Evolutionary conservation across 2,888 invertebrate genomes (phyloP), one percentile per base, ranked within the genome.

Genomic region (Orthosia incerta): DNA sequence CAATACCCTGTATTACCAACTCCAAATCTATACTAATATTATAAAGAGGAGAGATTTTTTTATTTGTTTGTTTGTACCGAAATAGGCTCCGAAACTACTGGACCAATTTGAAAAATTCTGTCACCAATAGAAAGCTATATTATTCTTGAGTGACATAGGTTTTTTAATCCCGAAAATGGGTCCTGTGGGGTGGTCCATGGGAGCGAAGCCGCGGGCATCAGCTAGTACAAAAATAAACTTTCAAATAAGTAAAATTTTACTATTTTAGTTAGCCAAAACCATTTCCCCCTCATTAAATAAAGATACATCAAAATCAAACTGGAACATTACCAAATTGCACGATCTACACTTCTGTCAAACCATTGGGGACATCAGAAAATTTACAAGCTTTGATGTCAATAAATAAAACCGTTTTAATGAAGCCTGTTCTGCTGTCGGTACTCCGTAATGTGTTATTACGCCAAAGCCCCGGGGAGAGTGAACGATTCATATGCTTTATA

Each of bases 401-500:
- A 77, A 80, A 80, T 83, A 75, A 74, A 65, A 71, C 68, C 76
- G 57, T 66, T 84, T 74, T 76, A 84, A 84, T 85, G 68, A 77
- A 71, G 70, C 55, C 72, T 82, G 64, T 64, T 87, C 71, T 90
- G 90, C 86, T 61, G 81, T 83, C 90, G 72, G 69, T 91, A 85
- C 90, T 39, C 63, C 64, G 82, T 83, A 74, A 80, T 76, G 76
- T 73, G 90, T 91, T 91, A 92, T 91, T 90, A 90, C 89, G 83
- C 78, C 74, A 80, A 83, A 76, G 88, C 90, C 89, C 80, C 69
- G 75, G 87, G 88, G 85, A 84, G 80, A 73, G 79, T 80, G 85
- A 81, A 79, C 86, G 88, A 90, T 89, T 90, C 91, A 87, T 91
- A 90, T 88, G 89, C 89, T 89, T 88, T 87, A 90, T 92, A 90